A percentile compares a stretch with the other conserved stretches of the same genome.
Evolutionary conservation across 2,797 vertebrate genomes (phyloP).

Genomic region (Cuculus canorus): DNA sequence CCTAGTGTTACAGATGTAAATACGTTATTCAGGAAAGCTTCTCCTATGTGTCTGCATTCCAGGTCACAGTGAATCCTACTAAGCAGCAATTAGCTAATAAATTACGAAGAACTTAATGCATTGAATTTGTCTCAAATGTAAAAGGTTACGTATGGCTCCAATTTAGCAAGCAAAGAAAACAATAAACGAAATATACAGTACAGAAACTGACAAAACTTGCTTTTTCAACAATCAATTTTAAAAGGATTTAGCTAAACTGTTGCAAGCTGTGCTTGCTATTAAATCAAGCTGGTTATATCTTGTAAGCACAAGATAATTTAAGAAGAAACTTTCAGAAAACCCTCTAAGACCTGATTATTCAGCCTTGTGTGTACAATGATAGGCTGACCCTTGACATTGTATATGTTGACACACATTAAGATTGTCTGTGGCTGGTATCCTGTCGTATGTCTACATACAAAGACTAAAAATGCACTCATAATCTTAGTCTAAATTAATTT

Average conservation of each 20-base stretch:
- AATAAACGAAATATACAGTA: not conserved
- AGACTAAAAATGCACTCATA: not conserved
- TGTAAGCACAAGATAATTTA: not conserved
- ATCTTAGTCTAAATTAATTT: not conserved
- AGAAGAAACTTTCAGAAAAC: not conserved
- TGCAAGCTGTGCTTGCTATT: not conserved
- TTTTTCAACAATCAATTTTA: not conserved
- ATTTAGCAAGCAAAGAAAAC: not conserved
- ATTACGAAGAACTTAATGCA: not conserved
- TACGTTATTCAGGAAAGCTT: not conserved
- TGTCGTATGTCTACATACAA: not conserved
- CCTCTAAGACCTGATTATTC: not conserved
- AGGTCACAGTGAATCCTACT: not conserved
- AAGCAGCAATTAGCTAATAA: not conserved
- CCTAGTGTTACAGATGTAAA: not conserved
- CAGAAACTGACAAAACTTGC: not conserved
- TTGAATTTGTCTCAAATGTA: not conserved
- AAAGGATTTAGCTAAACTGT: not conserved
- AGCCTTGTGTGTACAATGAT: not conserved
- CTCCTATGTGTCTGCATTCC: not conserved
- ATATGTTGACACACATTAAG: not conserved
- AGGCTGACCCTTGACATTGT: rapidly evolving
- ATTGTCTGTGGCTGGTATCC: not conserved
- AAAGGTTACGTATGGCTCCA: not conserved
- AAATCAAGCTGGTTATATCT: not conserved